A percentile compares a stretch with the other conserved stretches of the same genome.
These are phyloP conservation scores for Natator depressus DNA, from an alignment of 2,113 vertebrate genomes.

Conservation along the genomic window DNA sequence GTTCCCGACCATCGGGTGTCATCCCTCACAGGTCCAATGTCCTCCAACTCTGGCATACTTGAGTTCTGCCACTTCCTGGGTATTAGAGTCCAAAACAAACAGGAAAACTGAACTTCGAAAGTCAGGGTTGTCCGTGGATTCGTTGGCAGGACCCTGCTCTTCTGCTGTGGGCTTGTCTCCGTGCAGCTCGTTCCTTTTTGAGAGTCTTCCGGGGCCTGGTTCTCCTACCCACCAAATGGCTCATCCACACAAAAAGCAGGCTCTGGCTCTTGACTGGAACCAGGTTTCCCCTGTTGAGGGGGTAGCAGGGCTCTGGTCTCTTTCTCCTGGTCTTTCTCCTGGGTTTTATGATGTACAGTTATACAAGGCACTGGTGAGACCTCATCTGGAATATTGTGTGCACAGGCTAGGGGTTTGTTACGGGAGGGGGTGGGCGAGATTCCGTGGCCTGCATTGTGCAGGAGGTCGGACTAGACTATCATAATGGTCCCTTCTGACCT, in stretches of 20 bases:
- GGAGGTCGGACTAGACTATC: too few relatives aligned
- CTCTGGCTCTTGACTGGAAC: background rate
- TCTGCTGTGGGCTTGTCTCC: background rate
- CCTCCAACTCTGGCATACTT: background rate
- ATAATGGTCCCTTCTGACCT: too few relatives aligned
- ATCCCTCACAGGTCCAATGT: background rate
- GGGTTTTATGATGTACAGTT: too few relatives aligned
- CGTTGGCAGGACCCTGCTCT: background rate
- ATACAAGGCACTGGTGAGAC: too few relatives aligned
- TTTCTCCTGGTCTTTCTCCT: background rate
- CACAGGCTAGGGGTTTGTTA: too few relatives aligned
- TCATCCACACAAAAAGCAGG: too few relatives aligned
- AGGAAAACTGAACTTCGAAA: background rate
- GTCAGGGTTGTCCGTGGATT: background rate
- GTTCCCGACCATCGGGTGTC: background rate
- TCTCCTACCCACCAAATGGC: background rate
- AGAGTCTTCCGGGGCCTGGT: background rate
- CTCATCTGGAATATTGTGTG: too few relatives aligned
- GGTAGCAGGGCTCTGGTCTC: background rate
- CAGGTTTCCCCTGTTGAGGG: background rate
- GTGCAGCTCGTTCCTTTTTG: background rate
- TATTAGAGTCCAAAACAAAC: background rate
- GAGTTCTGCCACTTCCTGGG: background rate
- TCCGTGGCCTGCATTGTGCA: too few relatives aligned
- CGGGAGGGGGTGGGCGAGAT: too few relatives aligned